A percentile compares a stretch with the other conserved stretches of the same genome.
Evolutionary conservation across 1,140 invertebrate genomes (phyloP).

Genomic region (Caenorhabditis remanei): DNA sequence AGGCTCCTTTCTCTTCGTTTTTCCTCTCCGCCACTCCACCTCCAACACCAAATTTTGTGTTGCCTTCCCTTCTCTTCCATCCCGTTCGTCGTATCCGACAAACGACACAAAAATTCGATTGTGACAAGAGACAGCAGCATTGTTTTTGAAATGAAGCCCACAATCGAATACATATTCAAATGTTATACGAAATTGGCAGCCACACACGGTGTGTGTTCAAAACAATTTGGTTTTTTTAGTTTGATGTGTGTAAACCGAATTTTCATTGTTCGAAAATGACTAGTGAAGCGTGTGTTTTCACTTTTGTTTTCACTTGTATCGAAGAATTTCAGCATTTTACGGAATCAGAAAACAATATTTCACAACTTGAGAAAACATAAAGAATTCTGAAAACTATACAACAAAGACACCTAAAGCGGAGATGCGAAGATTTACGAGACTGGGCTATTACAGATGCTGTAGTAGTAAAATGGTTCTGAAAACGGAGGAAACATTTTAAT

Average conservation of each 20-base stretch:
- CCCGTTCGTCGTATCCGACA: background rate
- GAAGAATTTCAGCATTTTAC: slow-evolving; percentile 5
- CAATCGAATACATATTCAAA: slow-evolving; percentile 55
- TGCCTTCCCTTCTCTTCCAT: slow-evolving; percentile 12
- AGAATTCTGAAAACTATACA: background rate
- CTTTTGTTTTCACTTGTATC: background rate
- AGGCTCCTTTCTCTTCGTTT: background rate
- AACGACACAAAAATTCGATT: slow-evolving; percentile 37
- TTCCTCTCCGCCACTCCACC: background rate
- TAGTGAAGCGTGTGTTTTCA: slow-evolving; percentile 27
- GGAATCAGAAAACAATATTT: background rate
- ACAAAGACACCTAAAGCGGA: no score
- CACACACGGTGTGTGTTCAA: background rate
- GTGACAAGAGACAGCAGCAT: slow-evolving; percentile 27
- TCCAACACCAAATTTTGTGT: slow-evolving; percentile 27
- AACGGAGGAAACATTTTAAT: no score
- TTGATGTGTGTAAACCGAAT: slow-evolving; percentile 53
- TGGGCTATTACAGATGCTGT: no score
- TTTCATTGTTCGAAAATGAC: slow-evolving; percentile 8
- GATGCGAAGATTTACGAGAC: no score
- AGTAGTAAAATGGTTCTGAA: no score
- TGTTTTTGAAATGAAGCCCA: slow-evolving; percentile 49
- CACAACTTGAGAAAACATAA: background rate
- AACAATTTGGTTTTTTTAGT: slow-evolving; percentile 45
- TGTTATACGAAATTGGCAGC: slow-evolving; percentile 52